Percentiles rank a stretch among this genome's conserved stretches.
Conservation (phyloP, 2,113 vertebrate species). For the Chionomys nivalis region DNA sequence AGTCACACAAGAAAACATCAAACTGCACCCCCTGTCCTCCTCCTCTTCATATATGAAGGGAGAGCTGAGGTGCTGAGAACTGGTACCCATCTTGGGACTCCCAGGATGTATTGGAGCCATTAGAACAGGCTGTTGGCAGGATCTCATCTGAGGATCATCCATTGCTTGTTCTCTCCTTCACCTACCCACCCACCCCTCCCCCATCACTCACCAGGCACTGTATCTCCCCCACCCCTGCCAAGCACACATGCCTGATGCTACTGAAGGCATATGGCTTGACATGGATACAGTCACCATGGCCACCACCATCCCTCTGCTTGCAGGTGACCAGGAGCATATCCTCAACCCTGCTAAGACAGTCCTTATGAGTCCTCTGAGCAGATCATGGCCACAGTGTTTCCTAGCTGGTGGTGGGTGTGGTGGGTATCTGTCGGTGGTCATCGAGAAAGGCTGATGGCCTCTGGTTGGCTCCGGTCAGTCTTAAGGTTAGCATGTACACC, state of each 20-base stretch:
- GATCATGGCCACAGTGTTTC: neutral
- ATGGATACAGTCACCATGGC: neutral
- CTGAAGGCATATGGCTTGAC: neutral
- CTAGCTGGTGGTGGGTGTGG: too few relatives aligned
- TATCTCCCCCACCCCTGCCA: neutral
- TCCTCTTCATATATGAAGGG: neutral
- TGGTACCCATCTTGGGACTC: neutral
- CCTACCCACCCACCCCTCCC: neutral
- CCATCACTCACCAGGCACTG: neutral
- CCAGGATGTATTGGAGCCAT: neutral
- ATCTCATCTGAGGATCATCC: neutral
- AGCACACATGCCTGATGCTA: neutral
- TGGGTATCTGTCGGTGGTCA: neutral
- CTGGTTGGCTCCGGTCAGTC: neutral
- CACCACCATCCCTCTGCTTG: too few relatives aligned
- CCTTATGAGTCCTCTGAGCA: neutral
- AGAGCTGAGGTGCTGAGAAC: neutral
- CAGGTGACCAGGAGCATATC: neutral
- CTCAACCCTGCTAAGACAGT: neutral
- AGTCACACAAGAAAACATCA: neutral
- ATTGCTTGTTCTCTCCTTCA: neutral
- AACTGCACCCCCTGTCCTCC: neutral
- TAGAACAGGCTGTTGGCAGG: neutral
- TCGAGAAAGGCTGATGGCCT: neutral
- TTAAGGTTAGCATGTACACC: neutral